Evolutionary conservation across 2,113 vertebrate species (phyloP), one percentile per base, ranked within the genome.

Genomic region (Raphicerus campestris): DNA sequence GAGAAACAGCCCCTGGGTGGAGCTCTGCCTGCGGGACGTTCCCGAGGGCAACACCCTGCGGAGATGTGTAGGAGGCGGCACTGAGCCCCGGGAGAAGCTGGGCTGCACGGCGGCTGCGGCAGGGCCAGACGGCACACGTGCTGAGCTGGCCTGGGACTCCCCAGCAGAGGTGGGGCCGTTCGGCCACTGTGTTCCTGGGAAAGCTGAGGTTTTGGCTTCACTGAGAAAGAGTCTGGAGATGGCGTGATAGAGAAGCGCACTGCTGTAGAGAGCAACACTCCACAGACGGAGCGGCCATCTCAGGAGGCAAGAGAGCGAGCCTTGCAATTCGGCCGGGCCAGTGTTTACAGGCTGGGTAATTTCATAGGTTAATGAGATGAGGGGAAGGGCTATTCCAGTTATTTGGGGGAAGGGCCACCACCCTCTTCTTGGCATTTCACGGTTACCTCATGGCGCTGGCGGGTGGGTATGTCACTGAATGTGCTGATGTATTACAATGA

Each of bases 101-200:
- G 75, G n/a, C 70, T 3, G 1, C 35, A 15, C 4, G 3, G n/a
- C 16, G 5, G 9, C 6, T 19, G 1, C 16, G 2, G 2, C 22
- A 30, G 63, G 28, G 4, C 47, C 78, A 5, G 39, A 0, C 0
- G 5, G 16, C 24, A 4, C 15, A 0, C 0, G 0, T 0, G 35
- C 24, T 24, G 11, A 63, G 14, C n/a, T 8, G 47, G 24, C 2
- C 26, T 5, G 14, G 15, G 13, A 45, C 5, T 2, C 58, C 70
- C 39, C 5, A 11, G 55, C 45, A 32, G 28, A 58, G 17, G 2
- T 22, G 39, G 39, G 13, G 49, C 2, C 35, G 73, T 55, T 53
- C 2, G 77, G 51, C 30, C 60, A 14, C n/a, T 39, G 19, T 39
- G 66, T 6, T 24, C 66, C n/a, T 0, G 10, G n/a, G 5, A 73